Evolutionary conservation across 2,797 vertebrate species (phyloP).

Genomic region (Arremon brunneinucha): DNA sequence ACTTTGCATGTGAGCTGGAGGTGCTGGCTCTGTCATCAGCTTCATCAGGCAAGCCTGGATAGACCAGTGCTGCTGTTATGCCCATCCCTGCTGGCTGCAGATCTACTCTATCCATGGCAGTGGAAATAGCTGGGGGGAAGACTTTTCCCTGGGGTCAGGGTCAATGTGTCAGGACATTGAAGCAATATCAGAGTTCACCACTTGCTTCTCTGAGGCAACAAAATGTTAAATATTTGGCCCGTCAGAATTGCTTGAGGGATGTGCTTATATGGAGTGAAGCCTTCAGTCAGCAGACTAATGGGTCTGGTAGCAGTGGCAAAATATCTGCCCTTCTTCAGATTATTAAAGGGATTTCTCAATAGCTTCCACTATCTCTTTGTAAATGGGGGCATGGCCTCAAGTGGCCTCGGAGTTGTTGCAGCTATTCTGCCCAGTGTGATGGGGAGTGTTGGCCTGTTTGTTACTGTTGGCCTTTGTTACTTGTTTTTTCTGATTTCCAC

Average conservation of each 20-base stretch:
- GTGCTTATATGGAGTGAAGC: neutral
- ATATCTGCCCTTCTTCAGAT: neutral
- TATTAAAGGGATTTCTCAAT: neutral
- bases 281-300: neutral
- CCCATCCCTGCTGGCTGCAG: neutral
- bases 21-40: neutral
- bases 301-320: neutral
- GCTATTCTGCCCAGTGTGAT: fast-evolving
- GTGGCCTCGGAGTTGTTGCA: neutral
- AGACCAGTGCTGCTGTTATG: neutral
- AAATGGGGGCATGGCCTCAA: neutral
- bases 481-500: constrained; percentile 26
- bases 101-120: neutral
- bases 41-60: neutral
- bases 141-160: neutral
- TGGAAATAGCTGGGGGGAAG: neutral
- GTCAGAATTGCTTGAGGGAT: neutral
- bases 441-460: neutral
- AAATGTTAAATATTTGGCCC: neutral
- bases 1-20: neutral
- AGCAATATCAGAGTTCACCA: neutral
- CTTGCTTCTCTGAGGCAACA: neutral
- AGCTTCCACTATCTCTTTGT: neutral
- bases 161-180: neutral
- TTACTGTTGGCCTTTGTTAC: neutral